phyloP scores from a whole-genome alignment of 2,888 invertebrate genomes.

The Sphaerophoria taeniata region DNA sequence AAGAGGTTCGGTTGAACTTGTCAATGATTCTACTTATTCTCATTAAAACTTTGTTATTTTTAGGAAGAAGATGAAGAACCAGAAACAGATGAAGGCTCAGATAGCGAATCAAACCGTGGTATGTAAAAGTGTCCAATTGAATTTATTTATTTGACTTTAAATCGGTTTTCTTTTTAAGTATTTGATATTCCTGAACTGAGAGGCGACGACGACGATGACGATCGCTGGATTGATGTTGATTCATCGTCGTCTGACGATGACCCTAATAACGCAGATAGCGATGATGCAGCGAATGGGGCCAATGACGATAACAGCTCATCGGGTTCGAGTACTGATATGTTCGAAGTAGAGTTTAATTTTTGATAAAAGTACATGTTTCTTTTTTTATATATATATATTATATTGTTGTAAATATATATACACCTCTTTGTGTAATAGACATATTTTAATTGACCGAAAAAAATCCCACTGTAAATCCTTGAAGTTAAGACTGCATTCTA shows the following conservation, averaged over 20 bases:
- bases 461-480: too few species aligned
- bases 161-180: background rate
- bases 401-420: conserved; percentile 23
- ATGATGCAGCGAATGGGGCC: conserved; percentile 66
- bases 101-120: conserved; percentile 81
- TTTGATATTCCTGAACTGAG: conserved; percentile 16
- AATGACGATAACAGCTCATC: conserved; percentile 65
- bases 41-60: conserved; percentile 74
- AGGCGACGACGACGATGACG: conserved; percentile 75
- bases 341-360: conserved; percentile 64
- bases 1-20: conserved; percentile 85
- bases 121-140: conserved; percentile 43
- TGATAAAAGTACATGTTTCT: conserved; percentile 61
- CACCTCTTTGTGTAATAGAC: conserved; percentile 12
- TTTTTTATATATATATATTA: conserved; percentile 37
- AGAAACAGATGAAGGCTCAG: conserved; percentile 85
- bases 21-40: background rate
- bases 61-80: conserved; percentile 87
- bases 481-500: too few species aligned
- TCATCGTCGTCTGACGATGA: conserved; percentile 68
- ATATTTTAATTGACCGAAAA: too few species aligned
- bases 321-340: conserved; percentile 59
- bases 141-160: conserved; percentile 1
- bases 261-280: conserved; percentile 67
- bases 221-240: conserved; percentile 75